Conservation (phyloP, 2,888 invertebrate genomes). For the Eilema depressum region DNA sequence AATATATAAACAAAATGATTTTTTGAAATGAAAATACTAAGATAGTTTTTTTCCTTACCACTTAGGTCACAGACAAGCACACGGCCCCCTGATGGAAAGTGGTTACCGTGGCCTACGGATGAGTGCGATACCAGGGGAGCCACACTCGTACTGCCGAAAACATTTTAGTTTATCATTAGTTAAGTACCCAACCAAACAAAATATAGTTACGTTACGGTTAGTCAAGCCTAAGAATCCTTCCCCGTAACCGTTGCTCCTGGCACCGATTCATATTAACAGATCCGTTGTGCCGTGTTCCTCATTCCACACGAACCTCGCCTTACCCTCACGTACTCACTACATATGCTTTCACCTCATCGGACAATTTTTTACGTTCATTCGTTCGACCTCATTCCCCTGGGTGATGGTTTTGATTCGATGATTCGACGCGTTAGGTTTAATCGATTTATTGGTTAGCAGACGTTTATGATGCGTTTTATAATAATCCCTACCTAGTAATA, state of each 20-base stretch:
- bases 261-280: constrained; percentile 10
- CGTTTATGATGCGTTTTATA: background rate
- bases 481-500: too few species aligned
- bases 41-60: too few species aligned
- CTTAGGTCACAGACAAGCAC: too few species aligned
- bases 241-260: background rate
- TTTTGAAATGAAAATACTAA: too few species aligned
- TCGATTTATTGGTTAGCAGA: background rate
- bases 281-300: constrained; percentile 2
- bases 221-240: background rate
- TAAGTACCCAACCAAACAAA: too few species aligned
- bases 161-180: too few species aligned
- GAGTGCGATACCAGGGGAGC: too few species aligned
- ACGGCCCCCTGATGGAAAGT: too few species aligned
- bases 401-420: constrained; percentile 16
- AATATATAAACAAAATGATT: too few species aligned
- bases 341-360: constrained; percentile 33
- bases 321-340: constrained; percentile 39
- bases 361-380: constrained; percentile 20
- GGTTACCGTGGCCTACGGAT: too few species aligned
- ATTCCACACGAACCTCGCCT: constrained; percentile 14
- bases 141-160: too few species aligned
- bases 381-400: constrained; percentile 24
- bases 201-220: too few species aligned
- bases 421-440: background rate